A percentile compares a stretch with the other conserved stretches of the same genome.
phyloP scores from a whole-genome alignment of 2,113 vertebrate genomes.

The Oreocharis arfaki region DNA sequence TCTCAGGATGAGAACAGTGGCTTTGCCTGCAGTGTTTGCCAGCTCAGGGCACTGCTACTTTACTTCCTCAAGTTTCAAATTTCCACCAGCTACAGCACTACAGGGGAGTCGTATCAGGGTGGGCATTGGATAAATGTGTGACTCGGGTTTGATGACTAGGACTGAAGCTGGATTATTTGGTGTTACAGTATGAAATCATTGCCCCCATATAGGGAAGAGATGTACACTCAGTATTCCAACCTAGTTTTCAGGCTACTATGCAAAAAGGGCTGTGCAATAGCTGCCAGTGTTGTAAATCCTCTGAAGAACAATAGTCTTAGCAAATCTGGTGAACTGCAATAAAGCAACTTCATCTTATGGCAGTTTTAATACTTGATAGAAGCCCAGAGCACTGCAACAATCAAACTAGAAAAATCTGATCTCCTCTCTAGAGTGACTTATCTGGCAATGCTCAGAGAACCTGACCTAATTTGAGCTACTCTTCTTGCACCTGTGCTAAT shows the following conservation, averaged over 20 bases:
- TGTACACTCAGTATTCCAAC: not conserved
- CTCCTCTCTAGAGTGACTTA: slow-evolving; percentile 4
- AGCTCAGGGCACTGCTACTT: not conserved
- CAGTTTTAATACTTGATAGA: not conserved
- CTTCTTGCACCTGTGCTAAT: not conserved
- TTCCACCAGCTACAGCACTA: not conserved
- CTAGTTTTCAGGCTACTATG: not conserved
- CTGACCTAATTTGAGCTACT: not conserved
- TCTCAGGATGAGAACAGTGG: not conserved
- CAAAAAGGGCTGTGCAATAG: not conserved
- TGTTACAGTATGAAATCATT: not conserved
- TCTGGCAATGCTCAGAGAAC: not conserved
- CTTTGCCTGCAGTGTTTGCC: not conserved
- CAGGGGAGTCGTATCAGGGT: not conserved
- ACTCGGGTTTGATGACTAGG: not conserved
- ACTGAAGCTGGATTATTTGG: not conserved
- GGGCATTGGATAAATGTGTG: not conserved
- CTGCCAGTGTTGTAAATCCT: not conserved
- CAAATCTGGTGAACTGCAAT: not conserved
- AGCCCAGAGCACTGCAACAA: not conserved
- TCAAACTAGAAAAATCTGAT: not conserved
- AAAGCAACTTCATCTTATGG: not conserved
- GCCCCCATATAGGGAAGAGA: not conserved
- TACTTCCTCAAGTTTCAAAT: not conserved
- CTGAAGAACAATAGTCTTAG: not conserved